phyloP scores from a whole-genome alignment of 2,888 invertebrate species.

The Amphipyra tragopoginis region DNA sequence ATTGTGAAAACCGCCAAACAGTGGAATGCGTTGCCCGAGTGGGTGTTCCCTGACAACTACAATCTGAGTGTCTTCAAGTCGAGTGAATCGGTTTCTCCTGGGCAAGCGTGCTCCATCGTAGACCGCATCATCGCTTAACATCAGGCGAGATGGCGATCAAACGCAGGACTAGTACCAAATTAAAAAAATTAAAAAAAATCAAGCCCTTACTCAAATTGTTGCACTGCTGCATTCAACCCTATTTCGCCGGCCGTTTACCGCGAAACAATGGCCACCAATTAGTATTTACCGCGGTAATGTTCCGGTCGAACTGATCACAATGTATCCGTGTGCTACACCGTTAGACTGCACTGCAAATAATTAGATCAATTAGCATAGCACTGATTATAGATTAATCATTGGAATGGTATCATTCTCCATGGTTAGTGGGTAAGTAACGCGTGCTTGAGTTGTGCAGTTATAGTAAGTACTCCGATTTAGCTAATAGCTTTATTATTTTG shows the following conservation, averaged over 20 bases:
- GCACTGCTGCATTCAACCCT: slow-evolving; percentile 33
- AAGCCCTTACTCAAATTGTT: slow-evolving; percentile 33
- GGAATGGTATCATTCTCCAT: slow-evolving; percentile 55
- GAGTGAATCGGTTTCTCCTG: no score
- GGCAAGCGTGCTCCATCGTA: no score
- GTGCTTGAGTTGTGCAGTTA: slow-evolving; percentile 17
- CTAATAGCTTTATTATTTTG: background rate
- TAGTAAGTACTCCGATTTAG: slow-evolving; percentile 2
- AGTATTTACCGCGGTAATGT: slow-evolving; percentile 47
- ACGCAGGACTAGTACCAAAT: no score
- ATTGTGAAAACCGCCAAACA: no score
- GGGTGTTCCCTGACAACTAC: no score
- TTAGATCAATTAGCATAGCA: slow-evolving; percentile 56
- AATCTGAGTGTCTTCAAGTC: no score
- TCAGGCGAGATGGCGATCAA: no score
- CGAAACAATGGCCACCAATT: slow-evolving; percentile 54
- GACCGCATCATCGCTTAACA: no score
- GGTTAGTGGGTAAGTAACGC: slow-evolving; percentile 30
- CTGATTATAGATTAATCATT: slow-evolving; percentile 54
- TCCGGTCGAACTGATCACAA: slow-evolving; percentile 45
- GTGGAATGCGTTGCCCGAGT: no score
- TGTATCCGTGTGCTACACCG: slow-evolving; percentile 41
- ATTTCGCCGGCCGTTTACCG: slow-evolving; percentile 26
- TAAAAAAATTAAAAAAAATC: no score
- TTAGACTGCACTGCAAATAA: slow-evolving; percentile 50